Conservation (phyloP, 2,113 vertebrate genomes). For the Anser cygnoides region DNA sequence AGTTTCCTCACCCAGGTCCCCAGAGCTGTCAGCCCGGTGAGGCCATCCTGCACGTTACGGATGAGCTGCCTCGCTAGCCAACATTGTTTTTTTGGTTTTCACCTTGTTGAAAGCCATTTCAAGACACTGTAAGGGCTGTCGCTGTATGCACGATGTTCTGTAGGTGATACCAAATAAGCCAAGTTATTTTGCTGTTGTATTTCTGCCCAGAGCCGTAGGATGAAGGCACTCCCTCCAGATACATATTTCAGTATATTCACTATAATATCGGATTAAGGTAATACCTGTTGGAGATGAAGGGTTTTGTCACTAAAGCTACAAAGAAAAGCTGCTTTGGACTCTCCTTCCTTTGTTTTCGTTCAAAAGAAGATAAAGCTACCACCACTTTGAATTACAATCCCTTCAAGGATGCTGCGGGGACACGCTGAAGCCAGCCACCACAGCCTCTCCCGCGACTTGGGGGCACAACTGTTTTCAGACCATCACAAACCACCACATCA, state of each 20-base stretch:
- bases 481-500: neutral
- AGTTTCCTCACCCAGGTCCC: slow-evolving; percentile 60
- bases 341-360: neutral
- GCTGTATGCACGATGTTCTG: neutral
- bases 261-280: neutral
- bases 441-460: neutral
- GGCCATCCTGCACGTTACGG: slow-evolving; percentile 31
- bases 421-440: neutral
- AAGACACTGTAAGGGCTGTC: neutral
- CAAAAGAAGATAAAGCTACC: neutral
- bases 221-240: neutral
- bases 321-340: neutral
- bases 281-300: neutral
- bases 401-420: neutral
- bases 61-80: neutral
- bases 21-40: slow-evolving; percentile 34
- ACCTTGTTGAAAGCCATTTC: neutral
- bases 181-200: neutral
- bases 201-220: neutral
- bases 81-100: neutral
- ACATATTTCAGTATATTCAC: rapidly evolving
- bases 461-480: neutral
- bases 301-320: neutral
- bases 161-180: slow-evolving; percentile 5
- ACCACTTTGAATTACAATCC: rapidly evolving